phyloP scores from a whole-genome alignment of 2,888 invertebrate species.

The Schizaphis graminum region DNA sequence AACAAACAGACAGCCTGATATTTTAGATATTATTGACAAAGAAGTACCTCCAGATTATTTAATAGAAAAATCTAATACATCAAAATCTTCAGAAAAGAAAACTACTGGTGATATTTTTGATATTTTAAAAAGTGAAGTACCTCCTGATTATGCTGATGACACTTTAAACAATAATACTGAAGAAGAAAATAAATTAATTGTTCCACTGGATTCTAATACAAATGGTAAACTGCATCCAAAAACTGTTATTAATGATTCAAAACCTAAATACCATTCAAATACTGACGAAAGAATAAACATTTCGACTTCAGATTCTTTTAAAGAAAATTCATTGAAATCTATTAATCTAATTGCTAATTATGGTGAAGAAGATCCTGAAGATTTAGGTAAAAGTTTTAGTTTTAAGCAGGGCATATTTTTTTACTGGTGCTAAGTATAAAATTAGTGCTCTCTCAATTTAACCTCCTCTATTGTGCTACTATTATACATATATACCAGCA shows the following conservation, averaged over 20 bases:
- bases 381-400: slow-evolving; percentile 38
- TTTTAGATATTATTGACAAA: slow-evolving; percentile 71
- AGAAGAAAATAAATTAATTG: slow-evolving; percentile 53
- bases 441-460: neutral
- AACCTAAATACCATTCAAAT: neutral
- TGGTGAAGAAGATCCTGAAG: slow-evolving; percentile 72
- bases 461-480: too few relatives aligned
- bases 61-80: slow-evolving; percentile 35
- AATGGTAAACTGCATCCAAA: slow-evolving; percentile 17
- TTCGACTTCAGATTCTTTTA: neutral
- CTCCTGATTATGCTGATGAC: slow-evolving; percentile 35
- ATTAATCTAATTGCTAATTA: slow-evolving; percentile 70
- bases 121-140: slow-evolving; percentile 58
- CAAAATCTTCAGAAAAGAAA: slow-evolving; percentile 34
- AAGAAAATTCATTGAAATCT: slow-evolving; percentile 62
- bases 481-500: neutral
- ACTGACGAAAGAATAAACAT: slow-evolving; percentile 11
- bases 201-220: neutral
- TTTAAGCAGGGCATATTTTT: neutral
- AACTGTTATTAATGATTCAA: slow-evolving; percentile 29
- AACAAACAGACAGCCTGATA: slow-evolving; percentile 70
- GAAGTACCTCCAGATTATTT: slow-evolving; percentile 70
- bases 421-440: neutral
- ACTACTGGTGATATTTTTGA: slow-evolving; percentile 49
- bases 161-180: slow-evolving; percentile 28